These are phyloP conservation scores for Octonoba sinensis DNA, from an alignment of 2,888 invertebrate species.

Conservation along the genomic window DNA sequence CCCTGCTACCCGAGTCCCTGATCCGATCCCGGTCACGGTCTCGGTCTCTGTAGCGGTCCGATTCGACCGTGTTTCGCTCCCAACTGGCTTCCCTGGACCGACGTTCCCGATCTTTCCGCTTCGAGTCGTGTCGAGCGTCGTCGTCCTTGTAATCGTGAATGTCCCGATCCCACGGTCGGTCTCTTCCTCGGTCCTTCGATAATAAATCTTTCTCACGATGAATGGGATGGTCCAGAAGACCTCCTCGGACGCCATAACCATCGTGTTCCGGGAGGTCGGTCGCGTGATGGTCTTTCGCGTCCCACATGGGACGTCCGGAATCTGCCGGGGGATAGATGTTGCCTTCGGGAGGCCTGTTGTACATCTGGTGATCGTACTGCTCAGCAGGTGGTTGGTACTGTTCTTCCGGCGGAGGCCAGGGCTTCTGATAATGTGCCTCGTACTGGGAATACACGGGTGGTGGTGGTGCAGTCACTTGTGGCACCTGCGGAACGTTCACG, in stretches of 20 bases:
- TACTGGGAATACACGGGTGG: conserved; percentile 40
- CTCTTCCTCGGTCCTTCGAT: conserved; percentile 47
- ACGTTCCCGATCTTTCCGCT: conserved; percentile 60
- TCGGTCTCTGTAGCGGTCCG: conserved; percentile 52
- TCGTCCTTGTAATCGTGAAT: conserved; percentile 60
- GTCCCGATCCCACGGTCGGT: conserved; percentile 63
- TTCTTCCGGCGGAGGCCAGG: conserved; percentile 53
- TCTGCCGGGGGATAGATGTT: conserved; percentile 40
- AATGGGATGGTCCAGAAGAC: conserved; percentile 35
- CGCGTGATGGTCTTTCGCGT: conserved; percentile 38
- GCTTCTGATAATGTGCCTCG: conserved; percentile 52
- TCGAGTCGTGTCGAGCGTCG: conserved; percentile 39
- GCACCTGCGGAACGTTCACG: conserved; percentile 37
- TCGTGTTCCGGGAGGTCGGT: conserved; percentile 35
- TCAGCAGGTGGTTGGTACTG: conserved; percentile 44
- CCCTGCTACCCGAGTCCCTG: conserved; percentile 72
- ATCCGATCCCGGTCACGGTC: conserved; percentile 70
- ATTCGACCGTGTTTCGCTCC: conserved; percentile 37
- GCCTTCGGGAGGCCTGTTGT: conserved; percentile 43
- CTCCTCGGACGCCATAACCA: conserved; percentile 19
- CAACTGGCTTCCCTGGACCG: conserved; percentile 48
- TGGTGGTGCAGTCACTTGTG: conserved; percentile 24
- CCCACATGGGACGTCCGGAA: conserved; percentile 37
- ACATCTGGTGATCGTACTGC: conserved; percentile 56
- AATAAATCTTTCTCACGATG: conserved; percentile 65